Evolutionary conservation across 2,888 invertebrate genomes (phyloP), one percentile per base, ranked within the genome.

Genomic region (Diplazon laetatorius): DNA sequence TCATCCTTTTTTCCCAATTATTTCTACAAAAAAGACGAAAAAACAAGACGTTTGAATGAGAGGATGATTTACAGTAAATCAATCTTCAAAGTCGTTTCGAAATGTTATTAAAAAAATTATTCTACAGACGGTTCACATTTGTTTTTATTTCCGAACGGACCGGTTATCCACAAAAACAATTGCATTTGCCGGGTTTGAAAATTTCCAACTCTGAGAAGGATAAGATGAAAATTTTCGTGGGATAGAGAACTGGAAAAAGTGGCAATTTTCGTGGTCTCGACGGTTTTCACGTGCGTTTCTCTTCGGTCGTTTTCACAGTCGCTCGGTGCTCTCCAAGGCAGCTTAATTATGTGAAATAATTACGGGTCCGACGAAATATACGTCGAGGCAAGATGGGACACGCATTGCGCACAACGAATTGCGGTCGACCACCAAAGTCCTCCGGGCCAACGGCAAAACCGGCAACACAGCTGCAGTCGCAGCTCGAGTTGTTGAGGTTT

Each of bases 281-380:
- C 44, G n/a, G n/a, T 12, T 59, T 16, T 18, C 46, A 9, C 37
- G 18, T 4, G 20, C 39, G 16, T 25, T 42, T 62, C 42, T 50
- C 50, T 62, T 39, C 18, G 48, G n/a, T 6, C 18, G 25, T 18
- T 52, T 50, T 65, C 20, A 20, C 18, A 50, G 18, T 20, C 65
- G 50, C 50, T n/a, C 20, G 35, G 30, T 44, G 30, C 63, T 57
- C 73, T 57, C 30, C 30, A 6, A 72, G 62, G 70, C 66, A 80
- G 83, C 83, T 87, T 87, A 87, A 87, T 87, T 87, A 86, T 84
- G 84, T 84, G 82, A 87, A 87, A 87, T 87, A 87, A 87, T 87
- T 85, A 82, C 80, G 79, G 80, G 80, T 82, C 82, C 78, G 78
- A 78, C 76, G 80, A 80, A 81, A 85, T 82, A 82, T 81, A 85